These are phyloP conservation scores for Ahaetulla prasina DNA, from an alignment of 2,113 vertebrate genomes.

Conservation along the genomic window DNA sequence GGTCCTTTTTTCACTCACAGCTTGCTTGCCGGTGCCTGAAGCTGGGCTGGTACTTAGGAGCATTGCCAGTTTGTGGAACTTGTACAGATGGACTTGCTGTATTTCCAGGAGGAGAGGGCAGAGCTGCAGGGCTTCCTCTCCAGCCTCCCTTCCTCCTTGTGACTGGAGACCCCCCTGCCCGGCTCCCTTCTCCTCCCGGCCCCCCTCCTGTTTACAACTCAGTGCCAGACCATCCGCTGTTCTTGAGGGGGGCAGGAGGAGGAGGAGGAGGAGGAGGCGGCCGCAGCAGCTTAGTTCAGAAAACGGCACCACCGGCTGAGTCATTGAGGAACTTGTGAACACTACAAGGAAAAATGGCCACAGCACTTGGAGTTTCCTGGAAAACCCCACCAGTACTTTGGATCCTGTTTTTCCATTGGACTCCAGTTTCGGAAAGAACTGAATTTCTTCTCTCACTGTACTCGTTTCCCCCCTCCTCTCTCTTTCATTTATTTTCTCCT, in stretches of 20 bases:
- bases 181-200: conserved; percentile 37
- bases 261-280: conserved; percentile 44
- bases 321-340: conserved; percentile 61
- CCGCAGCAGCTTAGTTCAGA: conserved; percentile 56
- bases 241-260: conserved; percentile 51
- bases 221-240: conserved; percentile 54
- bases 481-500: conserved; percentile 78
- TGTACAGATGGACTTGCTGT: conserved; percentile 48
- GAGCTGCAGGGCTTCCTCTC: conserved; percentile 11
- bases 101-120: conserved; percentile 34
- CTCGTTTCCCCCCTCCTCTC: conserved; percentile 17
- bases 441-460: conserved; percentile 67
- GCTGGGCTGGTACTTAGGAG: conserved; percentile 63
- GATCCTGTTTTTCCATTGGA: conserved; percentile 70
- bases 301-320: conserved; percentile 46
- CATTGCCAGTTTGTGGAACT: conserved; percentile 54
- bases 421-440: conserved; percentile 64
- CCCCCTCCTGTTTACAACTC: conserved; percentile 33
- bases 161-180: conserved; percentile 48
- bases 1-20: conserved; percentile 61
- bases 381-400: conserved; percentile 59
- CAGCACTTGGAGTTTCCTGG: conserved; percentile 61
- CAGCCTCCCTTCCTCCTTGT: conserved; percentile 1
- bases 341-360: conserved; percentile 58
- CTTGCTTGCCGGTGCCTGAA: conserved; percentile 60